These are phyloP conservation scores for Brachionus rubens DNA, from an alignment of 1,140 invertebrate genomes.

Conservation along the genomic window DNA sequence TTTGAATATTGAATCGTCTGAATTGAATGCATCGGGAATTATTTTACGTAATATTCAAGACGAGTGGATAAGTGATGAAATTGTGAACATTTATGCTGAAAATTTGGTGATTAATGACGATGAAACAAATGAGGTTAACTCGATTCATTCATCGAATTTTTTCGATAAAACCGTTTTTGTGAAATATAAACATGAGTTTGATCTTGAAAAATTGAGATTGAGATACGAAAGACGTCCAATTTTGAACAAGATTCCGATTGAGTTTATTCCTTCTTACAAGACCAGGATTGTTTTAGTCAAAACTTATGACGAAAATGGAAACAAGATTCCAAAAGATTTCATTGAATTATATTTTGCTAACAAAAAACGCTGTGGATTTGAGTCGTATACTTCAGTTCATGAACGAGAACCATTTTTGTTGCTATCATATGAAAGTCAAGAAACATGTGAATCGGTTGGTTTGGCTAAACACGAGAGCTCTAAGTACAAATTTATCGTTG, in stretches of 20 bases:
- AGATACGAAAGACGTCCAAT: background rate
- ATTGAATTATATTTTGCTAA: slow-evolving; percentile 31
- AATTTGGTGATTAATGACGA: slow-evolving; percentile 30
- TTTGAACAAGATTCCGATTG: background rate
- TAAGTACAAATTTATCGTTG: background rate
- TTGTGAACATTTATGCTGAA: slow-evolving; percentile 21
- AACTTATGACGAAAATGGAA: background rate
- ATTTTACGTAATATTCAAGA: background rate
- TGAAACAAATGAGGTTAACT: background rate
- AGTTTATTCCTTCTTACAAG: background rate
- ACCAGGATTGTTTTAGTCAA: background rate
- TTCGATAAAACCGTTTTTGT: background rate
- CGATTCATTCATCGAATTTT: background rate
- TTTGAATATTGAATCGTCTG: background rate
- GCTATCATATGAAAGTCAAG: background rate
- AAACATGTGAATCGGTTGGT: background rate
- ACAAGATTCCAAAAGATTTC: slow-evolving; percentile 1
- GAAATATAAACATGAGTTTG: slow-evolving; percentile 14
- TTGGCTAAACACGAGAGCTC: background rate
- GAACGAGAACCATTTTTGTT: slow-evolving; percentile 30
- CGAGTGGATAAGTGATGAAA: background rate
- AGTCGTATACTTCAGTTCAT: background rate
- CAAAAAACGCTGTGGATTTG: background rate
- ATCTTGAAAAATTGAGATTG: background rate
- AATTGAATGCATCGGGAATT: background rate